A percentile compares a stretch with the other conserved stretches of the same genome.
Conservation (phyloP, 1,140 invertebrate species). For the Sitophilus oryzae region DNA sequence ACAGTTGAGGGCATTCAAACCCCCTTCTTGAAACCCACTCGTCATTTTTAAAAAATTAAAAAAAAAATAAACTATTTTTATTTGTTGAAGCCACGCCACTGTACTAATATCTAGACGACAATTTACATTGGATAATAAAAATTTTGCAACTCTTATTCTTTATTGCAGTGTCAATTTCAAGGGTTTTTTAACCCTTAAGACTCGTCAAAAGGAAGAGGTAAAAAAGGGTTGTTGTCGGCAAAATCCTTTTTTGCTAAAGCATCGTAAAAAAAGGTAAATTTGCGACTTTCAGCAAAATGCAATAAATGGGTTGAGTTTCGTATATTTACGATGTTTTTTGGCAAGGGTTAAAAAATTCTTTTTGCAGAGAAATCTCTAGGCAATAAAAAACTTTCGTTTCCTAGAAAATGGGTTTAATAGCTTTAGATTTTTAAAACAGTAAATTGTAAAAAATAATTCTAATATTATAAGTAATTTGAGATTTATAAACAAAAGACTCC, state of each 20-base stretch:
- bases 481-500: too few relatives aligned
- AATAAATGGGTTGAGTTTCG: not conserved
- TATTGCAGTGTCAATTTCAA: not conserved
- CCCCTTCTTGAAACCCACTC: too few relatives aligned
- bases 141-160: not conserved
- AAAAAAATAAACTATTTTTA: too few relatives aligned
- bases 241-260: not conserved
- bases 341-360: not conserved
- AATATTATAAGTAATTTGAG: too few relatives aligned
- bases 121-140: not conserved
- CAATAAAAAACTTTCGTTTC: too few relatives aligned
- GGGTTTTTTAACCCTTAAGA: not conserved
- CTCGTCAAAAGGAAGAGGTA: not conserved
- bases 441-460: too few relatives aligned
- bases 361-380: too few relatives aligned
- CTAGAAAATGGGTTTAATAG: too few relatives aligned
- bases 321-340: not conserved
- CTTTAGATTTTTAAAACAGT: too few relatives aligned
- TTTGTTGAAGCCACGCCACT: not conserved
- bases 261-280: not conserved
- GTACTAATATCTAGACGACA: not conserved
- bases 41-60: too few relatives aligned
- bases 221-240: not conserved
- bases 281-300: not conserved
- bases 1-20: too few relatives aligned